A percentile compares a stretch with the other conserved stretches of the same genome.
These are phyloP conservation scores for Tipula vernalis DNA, from an alignment of 2,888 invertebrate genomes.

Conservation along the genomic window DNA sequence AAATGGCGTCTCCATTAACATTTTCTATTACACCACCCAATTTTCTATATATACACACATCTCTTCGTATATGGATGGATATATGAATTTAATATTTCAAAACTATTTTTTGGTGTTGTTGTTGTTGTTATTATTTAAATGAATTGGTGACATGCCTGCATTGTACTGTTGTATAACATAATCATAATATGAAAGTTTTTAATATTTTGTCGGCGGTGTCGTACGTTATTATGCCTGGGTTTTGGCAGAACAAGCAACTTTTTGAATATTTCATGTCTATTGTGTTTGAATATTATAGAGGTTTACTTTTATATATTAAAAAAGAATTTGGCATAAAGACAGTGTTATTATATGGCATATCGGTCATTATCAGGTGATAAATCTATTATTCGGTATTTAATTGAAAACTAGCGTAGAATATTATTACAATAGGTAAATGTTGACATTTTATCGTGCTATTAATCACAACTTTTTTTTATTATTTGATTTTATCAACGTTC, in stretches of 20 bases:
- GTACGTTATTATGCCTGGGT: neutral
- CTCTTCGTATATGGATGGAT: neutral
- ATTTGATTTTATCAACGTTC: too few species aligned
- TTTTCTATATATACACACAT: neutral
- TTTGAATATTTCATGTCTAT: neutral
- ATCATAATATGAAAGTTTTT: neutral
- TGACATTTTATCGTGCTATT: too few species aligned
- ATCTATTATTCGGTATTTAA: neutral
- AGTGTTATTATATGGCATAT: neutral
- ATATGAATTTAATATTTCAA: neutral
- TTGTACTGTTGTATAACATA: conserved; percentile 4
- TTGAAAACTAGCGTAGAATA: neutral
- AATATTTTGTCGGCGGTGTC: neutral
- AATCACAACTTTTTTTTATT: too few species aligned
- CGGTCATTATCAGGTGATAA: neutral
- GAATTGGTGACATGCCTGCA: conserved; percentile 4
- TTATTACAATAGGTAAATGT: neutral
- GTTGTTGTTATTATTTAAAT: neutral
- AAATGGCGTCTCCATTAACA: neutral
- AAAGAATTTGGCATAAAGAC: neutral
- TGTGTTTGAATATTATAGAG: neutral
- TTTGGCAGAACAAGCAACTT: neutral
- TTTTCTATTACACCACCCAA: neutral
- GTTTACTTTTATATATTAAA: neutral
- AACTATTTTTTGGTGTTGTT: neutral